Evolutionary conservation across 2,113 vertebrate species (phyloP), one percentile per base, ranked within the genome.

Genomic region (Stercorarius parasiticus): DNA sequence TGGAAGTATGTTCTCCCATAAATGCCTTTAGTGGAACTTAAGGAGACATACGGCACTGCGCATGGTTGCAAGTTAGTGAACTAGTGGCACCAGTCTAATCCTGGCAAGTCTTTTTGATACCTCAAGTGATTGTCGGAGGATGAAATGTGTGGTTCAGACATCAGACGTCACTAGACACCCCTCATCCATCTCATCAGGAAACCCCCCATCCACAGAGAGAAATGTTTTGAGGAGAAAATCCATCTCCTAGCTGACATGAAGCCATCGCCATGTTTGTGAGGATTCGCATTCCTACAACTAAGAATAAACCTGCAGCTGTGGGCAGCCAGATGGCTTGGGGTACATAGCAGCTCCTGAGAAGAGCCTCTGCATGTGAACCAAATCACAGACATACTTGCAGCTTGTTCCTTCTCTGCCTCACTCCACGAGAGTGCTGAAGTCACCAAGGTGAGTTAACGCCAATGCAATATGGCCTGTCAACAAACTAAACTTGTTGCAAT

Each of bases 301-400:
- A 84, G 90, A 94, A 93, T 92, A 95, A 95, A 82, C 13, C 25
- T 86, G 77, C 91, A 95, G 83, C 94, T 95, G 87, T 82, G 66
- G 19, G 22, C 23, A 50, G 9, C 36, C n/a, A 43, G 10, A 17
- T 29, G 43, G 61, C 5, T 29, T 56, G 59, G 40, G 30, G 17
- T 16, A 20, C 29, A 9, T 17, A 84, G 32, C 66, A 88, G 52
- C 67, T 42, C 29, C 3, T 21, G 25, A 22, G 32, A 86, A 49
- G 40, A 62, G 25, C 45, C 30, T 86, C 43, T 20, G 13, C 58
- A 38, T 0, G 1, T 2, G 2, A 71, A 70, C 32, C 23, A 56
- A 55, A 55, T 71, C 52, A 29, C 86, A 84, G 47, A 32, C 52
- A 7, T 83, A 25, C n/a, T 74, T 74, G 32, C 29, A 73, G 12